Conservation (phyloP, 2,113 vertebrate genomes). For the Conger conger region DNA sequence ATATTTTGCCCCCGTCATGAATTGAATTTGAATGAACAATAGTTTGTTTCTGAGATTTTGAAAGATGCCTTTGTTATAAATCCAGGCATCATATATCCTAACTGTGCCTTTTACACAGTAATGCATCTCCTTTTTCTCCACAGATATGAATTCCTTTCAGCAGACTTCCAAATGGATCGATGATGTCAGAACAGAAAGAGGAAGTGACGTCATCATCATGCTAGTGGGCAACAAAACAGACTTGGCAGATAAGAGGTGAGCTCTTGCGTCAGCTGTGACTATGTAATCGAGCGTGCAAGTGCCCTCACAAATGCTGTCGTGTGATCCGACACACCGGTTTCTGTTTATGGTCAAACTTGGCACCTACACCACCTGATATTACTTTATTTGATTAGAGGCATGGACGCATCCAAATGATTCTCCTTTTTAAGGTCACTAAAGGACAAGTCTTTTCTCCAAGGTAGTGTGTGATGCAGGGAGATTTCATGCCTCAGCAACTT, state of each 20-base stretch:
- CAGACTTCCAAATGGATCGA: constrained; percentile 94
- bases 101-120: neutral
- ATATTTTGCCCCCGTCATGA: too few relatives aligned
- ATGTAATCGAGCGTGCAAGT: neutral
- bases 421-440: neutral
- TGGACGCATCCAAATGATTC: neutral
- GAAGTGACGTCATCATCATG: constrained; percentile 78
- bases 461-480: neutral
- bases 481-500: neutral
- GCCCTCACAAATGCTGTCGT: neutral
- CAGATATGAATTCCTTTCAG: constrained; percentile 91
- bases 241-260: constrained; percentile 72
- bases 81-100: neutral
- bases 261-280: neutral
- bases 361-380: neutral
- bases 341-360: neutral
- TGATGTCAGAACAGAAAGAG: constrained; percentile 79
- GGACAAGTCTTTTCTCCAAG: neutral
- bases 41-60: too few relatives aligned
- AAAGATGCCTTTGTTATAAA: too few relatives aligned
- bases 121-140: constrained; percentile 31
- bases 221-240: constrained; percentile 78
- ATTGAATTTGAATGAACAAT: too few relatives aligned
- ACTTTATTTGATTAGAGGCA: neutral
- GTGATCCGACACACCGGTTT: neutral